A percentile compares a stretch with the other conserved stretches of the same genome.
phyloP scores from a whole-genome alignment of 2,888 invertebrate genomes.

The Exephanes ischioxanthus region DNA sequence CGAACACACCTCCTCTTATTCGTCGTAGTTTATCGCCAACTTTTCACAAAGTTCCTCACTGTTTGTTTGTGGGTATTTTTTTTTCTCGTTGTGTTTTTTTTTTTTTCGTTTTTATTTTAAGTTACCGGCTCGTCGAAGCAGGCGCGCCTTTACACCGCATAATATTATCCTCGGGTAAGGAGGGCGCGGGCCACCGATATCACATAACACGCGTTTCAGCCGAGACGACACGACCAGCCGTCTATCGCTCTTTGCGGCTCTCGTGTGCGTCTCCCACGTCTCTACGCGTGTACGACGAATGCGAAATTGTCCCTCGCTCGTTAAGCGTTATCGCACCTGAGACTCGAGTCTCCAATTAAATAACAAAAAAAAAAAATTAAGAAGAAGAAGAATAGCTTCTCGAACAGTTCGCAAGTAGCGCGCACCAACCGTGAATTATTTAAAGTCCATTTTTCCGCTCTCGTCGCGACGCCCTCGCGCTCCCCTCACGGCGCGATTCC shows the following conservation, averaged over 20 bases:
- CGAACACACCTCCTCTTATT: not conserved
- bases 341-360: slow-evolving; percentile 16
- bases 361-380: slow-evolving; percentile 8
- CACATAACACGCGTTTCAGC: slow-evolving; percentile 65
- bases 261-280: slow-evolving; percentile 21
- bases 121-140: slow-evolving; percentile 48
- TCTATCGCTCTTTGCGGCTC: slow-evolving; percentile 53
- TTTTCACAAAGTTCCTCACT: not conserved
- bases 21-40: slow-evolving; percentile 20
- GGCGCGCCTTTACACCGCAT: slow-evolving; percentile 63
- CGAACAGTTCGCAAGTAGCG: slow-evolving; percentile 1
- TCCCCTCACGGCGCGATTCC: not conserved
- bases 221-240: slow-evolving; percentile 53
- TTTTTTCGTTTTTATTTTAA: slow-evolving; percentile 18
- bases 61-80: not conserved
- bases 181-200: slow-evolving; percentile 57
- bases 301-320: slow-evolving; percentile 8
- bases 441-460: slow-evolving; percentile 71
- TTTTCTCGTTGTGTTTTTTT: not conserved
- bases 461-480: not conserved
- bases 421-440: slow-evolving; percentile 59
- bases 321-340: slow-evolving; percentile 46
- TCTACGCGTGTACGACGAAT: not conserved
- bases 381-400: not conserved
- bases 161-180: slow-evolving; percentile 57